phyloP scores from a whole-genome alignment of 2,797 vertebrate genomes.

The Hyperoplus immaculatus region DNA sequence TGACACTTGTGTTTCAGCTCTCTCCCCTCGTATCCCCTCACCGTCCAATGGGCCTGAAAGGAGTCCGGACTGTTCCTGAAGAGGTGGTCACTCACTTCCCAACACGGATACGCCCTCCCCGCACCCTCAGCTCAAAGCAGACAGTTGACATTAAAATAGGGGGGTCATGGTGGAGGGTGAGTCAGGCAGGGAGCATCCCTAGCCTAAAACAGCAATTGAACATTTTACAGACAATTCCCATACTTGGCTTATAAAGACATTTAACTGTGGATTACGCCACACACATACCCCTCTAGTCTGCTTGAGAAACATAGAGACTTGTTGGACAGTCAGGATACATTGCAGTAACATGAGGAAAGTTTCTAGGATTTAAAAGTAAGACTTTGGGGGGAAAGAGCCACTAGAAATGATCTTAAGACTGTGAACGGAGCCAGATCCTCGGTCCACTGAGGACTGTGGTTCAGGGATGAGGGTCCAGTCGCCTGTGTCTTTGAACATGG shows the following conservation, averaged over 20 bases:
- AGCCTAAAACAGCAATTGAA: conserved; percentile 95
- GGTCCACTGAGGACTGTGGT: conserved; percentile 82
- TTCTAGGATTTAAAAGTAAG: conserved; percentile 81
- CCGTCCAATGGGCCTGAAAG: conserved; percentile 96
- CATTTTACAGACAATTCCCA: conserved; percentile 91
- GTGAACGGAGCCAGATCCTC: conserved; percentile 90
- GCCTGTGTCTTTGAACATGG: conserved; percentile 73
- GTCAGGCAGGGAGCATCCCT: conserved; percentile 93
- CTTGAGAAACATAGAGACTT: conserved; percentile 91
- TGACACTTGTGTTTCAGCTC: conserved; percentile 99
- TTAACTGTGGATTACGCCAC: conserved; percentile 91
- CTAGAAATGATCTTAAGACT: conserved; percentile 81
- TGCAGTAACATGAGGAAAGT: conserved; percentile 79
- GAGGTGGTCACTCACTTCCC: conserved; percentile 94
- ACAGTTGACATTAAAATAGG: conserved; percentile 92
- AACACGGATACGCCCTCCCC: conserved; percentile 85
- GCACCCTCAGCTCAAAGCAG: conserved; percentile 87
- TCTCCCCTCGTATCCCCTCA: conserved; percentile 86
- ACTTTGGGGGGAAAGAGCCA: conserved; percentile 73
- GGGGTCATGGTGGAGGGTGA: conserved; percentile 93
- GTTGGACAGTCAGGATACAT: conserved; percentile 84
- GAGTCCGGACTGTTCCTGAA: conserved; percentile 98
- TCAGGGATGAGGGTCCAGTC: conserved; percentile 78
- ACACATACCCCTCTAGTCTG: conserved; percentile 89
- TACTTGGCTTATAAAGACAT: conserved; percentile 84